Evolutionary conservation across 2,113 vertebrate species (phyloP).

Genomic region (Hippopotamus amphibius): DNA sequence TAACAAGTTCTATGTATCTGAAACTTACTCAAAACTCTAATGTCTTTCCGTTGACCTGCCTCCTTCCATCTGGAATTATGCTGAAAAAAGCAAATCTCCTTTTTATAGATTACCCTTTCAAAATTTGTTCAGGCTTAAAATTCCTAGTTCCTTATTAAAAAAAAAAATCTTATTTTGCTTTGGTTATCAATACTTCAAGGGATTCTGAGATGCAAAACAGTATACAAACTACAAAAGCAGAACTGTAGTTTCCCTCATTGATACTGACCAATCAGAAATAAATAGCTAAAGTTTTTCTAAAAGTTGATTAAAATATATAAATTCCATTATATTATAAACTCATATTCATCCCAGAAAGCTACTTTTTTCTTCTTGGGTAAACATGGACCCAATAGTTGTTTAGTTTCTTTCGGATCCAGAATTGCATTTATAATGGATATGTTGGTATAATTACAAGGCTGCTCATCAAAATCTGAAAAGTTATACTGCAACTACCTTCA

Average conservation of each 20-base stretch:
- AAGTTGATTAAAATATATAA: background rate
- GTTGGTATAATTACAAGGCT: background rate
- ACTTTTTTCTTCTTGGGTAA: background rate
- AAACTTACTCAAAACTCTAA: slow-evolving; percentile 33
- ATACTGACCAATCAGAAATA: slow-evolving; percentile 22
- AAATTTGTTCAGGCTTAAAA: slow-evolving; percentile 58
- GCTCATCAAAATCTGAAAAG: background rate
- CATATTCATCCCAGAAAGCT: background rate
- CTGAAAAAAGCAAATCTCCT: background rate
- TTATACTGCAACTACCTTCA: background rate
- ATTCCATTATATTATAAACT: background rate
- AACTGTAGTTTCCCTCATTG: background rate
- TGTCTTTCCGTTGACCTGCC: background rate
- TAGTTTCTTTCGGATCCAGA: background rate
- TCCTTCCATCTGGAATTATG: slow-evolving; percentile 24
- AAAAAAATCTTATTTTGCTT: background rate
- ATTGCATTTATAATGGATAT: background rate
- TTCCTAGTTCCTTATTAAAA: background rate
- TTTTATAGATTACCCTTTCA: slow-evolving; percentile 30
- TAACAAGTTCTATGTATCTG: background rate
- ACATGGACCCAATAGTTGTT: background rate
- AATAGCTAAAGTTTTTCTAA: background rate
- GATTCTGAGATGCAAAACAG: background rate
- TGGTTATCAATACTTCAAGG: background rate
- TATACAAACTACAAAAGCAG: background rate